phyloP scores from a whole-genome alignment of 1,140 invertebrate genomes.

The Formica exsecta region DNA sequence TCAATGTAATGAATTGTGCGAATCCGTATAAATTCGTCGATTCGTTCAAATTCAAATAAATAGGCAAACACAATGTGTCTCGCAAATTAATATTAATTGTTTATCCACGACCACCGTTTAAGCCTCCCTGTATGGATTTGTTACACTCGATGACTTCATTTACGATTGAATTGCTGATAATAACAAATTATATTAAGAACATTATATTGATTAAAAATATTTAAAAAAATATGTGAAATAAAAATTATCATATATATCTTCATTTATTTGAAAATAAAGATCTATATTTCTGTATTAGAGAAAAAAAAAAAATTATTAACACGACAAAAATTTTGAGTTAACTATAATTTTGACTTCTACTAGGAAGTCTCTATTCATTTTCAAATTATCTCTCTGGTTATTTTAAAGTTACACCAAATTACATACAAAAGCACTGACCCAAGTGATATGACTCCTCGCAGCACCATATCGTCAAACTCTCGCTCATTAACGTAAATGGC shows the following conservation, averaged over 20 bases:
- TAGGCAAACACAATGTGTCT: constrained; percentile 38
- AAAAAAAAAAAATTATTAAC: background rate
- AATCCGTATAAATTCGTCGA: constrained; percentile 42
- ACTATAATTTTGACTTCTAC: background rate
- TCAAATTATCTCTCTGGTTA: background rate
- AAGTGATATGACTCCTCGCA: background rate
- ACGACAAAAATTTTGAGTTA: background rate
- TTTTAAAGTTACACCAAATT: no score
- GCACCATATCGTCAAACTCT: background rate
- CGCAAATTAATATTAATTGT: constrained; percentile 56
- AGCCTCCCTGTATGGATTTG: constrained; percentile 54
- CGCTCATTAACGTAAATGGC: constrained; percentile 38
- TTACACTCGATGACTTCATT: constrained; percentile 49
- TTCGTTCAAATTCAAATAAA: constrained; percentile 52
- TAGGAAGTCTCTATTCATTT: background rate
- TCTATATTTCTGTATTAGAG: background rate
- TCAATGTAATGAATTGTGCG: constrained; percentile 53
- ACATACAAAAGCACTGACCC: background rate
- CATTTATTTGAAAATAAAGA: constrained; percentile 3
- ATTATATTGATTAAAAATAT: constrained; percentile 9
- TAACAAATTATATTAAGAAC: constrained; percentile 17
- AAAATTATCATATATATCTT: background rate
- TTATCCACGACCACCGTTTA: constrained; percentile 41
- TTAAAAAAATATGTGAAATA: background rate
- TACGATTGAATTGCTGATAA: constrained; percentile 41